Evolutionary conservation across 2,797 vertebrate species (phyloP).

Genomic region (Leptodactylus fallax): DNA sequence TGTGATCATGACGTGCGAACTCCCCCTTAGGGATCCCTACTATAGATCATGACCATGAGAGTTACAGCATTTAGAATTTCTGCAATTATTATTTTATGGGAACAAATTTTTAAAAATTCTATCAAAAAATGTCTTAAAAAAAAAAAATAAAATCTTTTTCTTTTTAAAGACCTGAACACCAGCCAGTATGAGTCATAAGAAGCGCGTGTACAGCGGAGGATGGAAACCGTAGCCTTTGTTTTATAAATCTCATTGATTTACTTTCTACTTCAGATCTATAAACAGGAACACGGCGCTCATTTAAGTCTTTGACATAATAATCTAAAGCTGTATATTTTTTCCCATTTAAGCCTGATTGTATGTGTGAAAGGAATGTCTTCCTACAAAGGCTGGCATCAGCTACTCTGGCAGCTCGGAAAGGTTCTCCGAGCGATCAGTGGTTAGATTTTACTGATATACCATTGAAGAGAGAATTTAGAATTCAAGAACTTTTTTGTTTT

Average conservation of each 20-base stretch:
- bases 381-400: conserved; percentile 18
- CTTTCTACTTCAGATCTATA: conserved; percentile 54
- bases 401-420: conserved; percentile 9
- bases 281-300: conserved; percentile 52
- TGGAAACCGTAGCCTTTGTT: conserved; percentile 26
- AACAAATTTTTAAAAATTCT: conserved; percentile 8
- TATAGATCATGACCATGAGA: no score
- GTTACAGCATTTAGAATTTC: no score
- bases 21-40: no score
- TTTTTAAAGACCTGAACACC: conserved; percentile 25
- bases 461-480: not conserved
- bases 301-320: conserved; percentile 60
- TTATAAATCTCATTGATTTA: conserved; percentile 55
- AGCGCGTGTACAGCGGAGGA: not conserved
- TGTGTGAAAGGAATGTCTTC: conserved; percentile 30
- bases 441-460: conserved; percentile 31
- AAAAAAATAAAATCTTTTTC: not conserved
- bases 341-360: conserved; percentile 43
- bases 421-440: not conserved
- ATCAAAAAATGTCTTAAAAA: not conserved
- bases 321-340: conserved; percentile 49
- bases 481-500: not conserved
- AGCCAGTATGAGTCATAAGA: not conserved
- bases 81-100: not conserved
- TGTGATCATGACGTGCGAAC: no score